Evolutionary conservation across 2,888 invertebrate species (phyloP), one percentile per base, ranked within the genome.

Genomic region (Zygaena filipendulae): DNA sequence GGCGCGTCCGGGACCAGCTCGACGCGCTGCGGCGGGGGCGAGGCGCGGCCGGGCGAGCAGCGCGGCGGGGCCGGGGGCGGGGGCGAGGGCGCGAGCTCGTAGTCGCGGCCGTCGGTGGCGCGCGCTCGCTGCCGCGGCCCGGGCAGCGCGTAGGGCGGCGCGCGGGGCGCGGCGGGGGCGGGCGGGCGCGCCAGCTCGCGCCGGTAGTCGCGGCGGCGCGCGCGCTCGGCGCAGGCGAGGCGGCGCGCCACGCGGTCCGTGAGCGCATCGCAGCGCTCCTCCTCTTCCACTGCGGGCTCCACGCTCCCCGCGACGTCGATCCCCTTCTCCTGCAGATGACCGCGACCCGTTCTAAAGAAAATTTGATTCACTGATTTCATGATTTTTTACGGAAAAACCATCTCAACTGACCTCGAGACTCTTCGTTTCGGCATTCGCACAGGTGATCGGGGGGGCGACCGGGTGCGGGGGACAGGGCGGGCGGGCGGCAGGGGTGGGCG

Each of bases 81-180:
- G 42, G 7, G 11, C 22, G 25, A 11, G 36, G 22, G 3, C 26
- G 14, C 7, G 23, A 16, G 33, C 42, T 37, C 19, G 40, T 29
- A 40, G 52, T 52, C 31, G 45, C 39, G 31, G 43, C 43, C 19
- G 55, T 55, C 41, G 55, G 55, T 16, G 51, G 46, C 33, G 54
- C 53, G 34, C 49, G 48, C 29, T 43, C 36, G 36, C 57, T 52
- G 29, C 35, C 39, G 21, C 51, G 44, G 30, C 44, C 52, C 23
- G 35, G 39, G 11, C 40, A 42, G 9, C 44, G 49, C 9, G 16
- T 16, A 16, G 21, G 19, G 29, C 20, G 25, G 14, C 3, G 14
- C 7, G 26, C n/a, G n/a, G 29, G 27, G 19, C 38, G 32, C 36
- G 38, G 40, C 10, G 12, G 23, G 19, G 29, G 27, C 3, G 27